A percentile compares a stretch with the other conserved stretches of the same genome.
These are phyloP conservation scores for Stenoptilia bipunctidactyla DNA, from an alignment of 2,888 invertebrate genomes.

Conservation along the genomic window DNA sequence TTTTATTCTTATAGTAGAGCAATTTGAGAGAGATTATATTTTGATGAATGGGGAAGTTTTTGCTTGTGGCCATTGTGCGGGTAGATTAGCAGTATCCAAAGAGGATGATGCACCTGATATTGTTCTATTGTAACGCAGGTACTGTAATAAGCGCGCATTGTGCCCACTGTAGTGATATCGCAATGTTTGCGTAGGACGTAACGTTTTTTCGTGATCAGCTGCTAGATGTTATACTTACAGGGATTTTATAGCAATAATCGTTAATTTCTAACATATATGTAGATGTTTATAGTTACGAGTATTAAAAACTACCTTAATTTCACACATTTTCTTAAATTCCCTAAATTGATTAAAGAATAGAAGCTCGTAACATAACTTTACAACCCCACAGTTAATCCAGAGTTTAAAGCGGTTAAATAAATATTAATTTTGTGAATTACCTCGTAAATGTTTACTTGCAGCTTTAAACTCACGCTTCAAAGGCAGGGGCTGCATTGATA, in stretches of 20 bases:
- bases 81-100: constrained; percentile 43
- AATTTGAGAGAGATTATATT: constrained; percentile 51
- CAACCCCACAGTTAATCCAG: constrained; percentile 15
- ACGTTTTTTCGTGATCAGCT: neutral
- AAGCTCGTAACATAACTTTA: too few species aligned
- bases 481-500: constrained; percentile 30
- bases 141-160: constrained; percentile 19
- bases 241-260: too few species aligned
- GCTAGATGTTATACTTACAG: too few species aligned
- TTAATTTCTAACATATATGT: too few species aligned
- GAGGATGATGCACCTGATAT: constrained; percentile 62
- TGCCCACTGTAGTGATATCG: neutral
- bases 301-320: too few species aligned
- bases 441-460: constrained; percentile 37
- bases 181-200: neutral
- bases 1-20: constrained; percentile 27
- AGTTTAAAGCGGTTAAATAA: constrained; percentile 32
- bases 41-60: constrained; percentile 50
- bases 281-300: too few species aligned
- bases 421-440: constrained; percentile 55
- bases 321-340: too few species aligned
- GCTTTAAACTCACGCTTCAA: constrained; percentile 36
- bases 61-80: constrained; percentile 34
- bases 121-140: constrained; percentile 43
- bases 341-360: too few species aligned